phyloP scores from a whole-genome alignment of 2,797 vertebrate species.

The Thunnus albacares region DNA sequence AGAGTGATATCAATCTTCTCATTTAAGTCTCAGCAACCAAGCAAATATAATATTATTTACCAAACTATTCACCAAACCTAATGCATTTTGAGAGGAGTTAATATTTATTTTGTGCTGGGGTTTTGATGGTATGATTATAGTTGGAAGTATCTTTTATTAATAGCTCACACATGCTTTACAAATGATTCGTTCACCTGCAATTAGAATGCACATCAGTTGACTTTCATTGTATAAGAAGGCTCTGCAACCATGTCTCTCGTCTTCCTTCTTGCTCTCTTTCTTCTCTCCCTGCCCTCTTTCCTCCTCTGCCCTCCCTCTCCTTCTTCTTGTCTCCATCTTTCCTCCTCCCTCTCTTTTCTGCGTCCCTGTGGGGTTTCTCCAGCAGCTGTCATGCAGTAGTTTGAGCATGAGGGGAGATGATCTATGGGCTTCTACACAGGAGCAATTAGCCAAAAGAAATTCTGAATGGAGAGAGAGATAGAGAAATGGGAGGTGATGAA shows the following conservation, averaged over 20 bases:
- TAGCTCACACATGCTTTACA: conserved; percentile 18
- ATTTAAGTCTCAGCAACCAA: too few species aligned
- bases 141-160: conserved; percentile 37
- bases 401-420: conserved; percentile 74
- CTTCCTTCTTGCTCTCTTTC: not conserved
- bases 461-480: conserved; percentile 44
- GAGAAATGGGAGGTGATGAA: conserved; percentile 22
- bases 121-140: conserved; percentile 30
- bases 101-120: not conserved
- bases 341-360: conserved; percentile 27
- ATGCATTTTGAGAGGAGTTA: not conserved
- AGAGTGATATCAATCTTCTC: too few species aligned
- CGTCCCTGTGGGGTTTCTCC: conserved; percentile 70
- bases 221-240: conserved; percentile 36
- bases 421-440: conserved; percentile 69
- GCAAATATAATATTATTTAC: too few species aligned
- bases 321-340: conserved; percentile 39
- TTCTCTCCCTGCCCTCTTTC: conserved; percentile 10
- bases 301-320: conserved; percentile 13
- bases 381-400: conserved; percentile 76
- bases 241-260: conserved; percentile 7
- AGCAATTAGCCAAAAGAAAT: conserved; percentile 77
- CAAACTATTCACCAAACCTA: not conserved
- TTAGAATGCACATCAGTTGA: conserved; percentile 13
- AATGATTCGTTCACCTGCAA: conserved; percentile 28